phyloP scores from a whole-genome alignment of 1,140 invertebrate species.

The Agrypnia vestita region DNA sequence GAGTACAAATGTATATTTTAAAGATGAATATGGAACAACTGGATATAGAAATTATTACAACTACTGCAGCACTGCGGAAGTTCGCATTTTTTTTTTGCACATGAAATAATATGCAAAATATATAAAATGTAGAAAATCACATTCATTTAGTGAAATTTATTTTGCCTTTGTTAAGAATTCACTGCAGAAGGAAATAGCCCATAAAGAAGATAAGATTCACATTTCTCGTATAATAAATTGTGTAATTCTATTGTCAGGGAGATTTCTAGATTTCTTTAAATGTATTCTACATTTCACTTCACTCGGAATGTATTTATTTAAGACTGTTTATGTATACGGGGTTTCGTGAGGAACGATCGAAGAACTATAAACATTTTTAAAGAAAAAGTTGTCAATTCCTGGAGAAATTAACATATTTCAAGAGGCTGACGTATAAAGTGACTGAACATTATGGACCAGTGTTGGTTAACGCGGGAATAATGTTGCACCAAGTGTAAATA shows the following conservation, averaged over 20 bases:
- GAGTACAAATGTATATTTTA: slow-evolving; percentile 37
- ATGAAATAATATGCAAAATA: neutral
- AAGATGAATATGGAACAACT: neutral
- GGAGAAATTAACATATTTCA: neutral
- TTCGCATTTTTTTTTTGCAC: neutral
- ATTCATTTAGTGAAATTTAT: neutral
- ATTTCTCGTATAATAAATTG: neutral
- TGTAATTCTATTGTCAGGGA: neutral
- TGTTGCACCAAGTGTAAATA: slow-evolving; percentile 48
- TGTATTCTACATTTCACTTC: neutral
- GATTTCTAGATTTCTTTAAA: neutral
- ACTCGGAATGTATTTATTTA: slow-evolving; percentile 20
- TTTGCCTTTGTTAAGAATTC: slow-evolving; percentile 5
- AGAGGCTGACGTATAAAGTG: slow-evolving; percentile 34
- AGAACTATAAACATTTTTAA: neutral
- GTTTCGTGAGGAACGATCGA: slow-evolving; percentile 31
- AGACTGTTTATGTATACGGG: slow-evolving; percentile 43
- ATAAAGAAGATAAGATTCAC: neutral
- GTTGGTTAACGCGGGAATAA: slow-evolving; percentile 6
- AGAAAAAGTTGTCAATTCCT: neutral
- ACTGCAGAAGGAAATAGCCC: neutral
- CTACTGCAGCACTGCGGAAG: neutral
- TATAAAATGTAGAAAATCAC: slow-evolving; percentile 3
- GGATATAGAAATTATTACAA: neutral
- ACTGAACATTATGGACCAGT: slow-evolving; percentile 46